Base-by-base conservation (phyloP, 2,113 vertebrate species). In the Reinhardtius hippoglossoides region DNA sequence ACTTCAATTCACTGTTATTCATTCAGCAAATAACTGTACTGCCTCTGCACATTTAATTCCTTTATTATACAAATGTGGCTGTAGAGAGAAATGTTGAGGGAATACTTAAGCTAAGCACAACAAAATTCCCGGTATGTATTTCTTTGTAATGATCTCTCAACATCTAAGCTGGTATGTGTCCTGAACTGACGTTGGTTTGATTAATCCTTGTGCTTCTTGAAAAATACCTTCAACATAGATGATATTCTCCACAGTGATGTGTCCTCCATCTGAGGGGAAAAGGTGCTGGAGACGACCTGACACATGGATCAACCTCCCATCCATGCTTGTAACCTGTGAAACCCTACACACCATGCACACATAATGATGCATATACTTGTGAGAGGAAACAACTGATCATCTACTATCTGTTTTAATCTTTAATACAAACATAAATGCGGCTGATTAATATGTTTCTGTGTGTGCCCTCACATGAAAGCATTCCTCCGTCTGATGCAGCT, bases 241-340 rank as follows among this genome's bases (percentile, higher is more conserved):
- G 79, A 92, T 90, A 76, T 92, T 95, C 85, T 99, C 97, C 84
- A 97, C 95, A 76, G 93, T 94, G 84, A 99, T 95, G 66, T 91
- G 91, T 46, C 97, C 97, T 87, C 97, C 98, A 46, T 98, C 96
- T 0, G 94, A 94, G 59, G 96, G 97, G 89, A 95, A 98, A 52
- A 99, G 91, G 68, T 94, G 90, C 2, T 90, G 93, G 57, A 79
- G 89, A 40, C 79, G 71, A 60, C 97, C 97, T 1, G 94, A 95
- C 59, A 97, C 90, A 2, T 95, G 95, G 83, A 97, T 91, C 67
- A 97, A 56, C 79, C 76, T 58, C 2, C 97, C 94, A 50, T 95
- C 95, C 91, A 95, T 96, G 71, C 88, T 90, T 90, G 87, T 97
- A 99, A 58, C 97, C 97, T 46, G 52, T 86, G 86, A 98, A 97